Evolutionary conservation across 2,888 invertebrate genomes (phyloP).

Genomic region (Oxycera nigricornis): DNA sequence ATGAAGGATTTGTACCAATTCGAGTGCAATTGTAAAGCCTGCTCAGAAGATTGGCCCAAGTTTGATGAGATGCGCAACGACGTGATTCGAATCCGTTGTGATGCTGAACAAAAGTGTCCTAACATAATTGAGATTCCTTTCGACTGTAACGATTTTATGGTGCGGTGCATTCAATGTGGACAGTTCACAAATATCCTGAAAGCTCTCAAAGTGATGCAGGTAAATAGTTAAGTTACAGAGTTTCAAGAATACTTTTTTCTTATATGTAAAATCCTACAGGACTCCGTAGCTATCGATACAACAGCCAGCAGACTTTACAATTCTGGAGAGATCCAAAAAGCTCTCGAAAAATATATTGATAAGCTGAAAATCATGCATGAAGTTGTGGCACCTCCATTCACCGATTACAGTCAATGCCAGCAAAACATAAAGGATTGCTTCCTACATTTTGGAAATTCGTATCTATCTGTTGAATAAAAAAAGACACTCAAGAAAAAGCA

Average conservation of each 20-base stretch:
- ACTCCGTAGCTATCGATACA: conserved; percentile 74
- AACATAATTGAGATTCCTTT: conserved; percentile 71
- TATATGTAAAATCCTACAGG: conserved; percentile 61
- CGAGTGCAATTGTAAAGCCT: conserved; percentile 79
- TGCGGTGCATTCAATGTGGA: conserved; percentile 72
- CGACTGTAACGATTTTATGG: conserved; percentile 73
- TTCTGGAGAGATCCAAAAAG: conserved; percentile 69
- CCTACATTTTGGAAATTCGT: conserved; percentile 67
- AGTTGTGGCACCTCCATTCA: conserved; percentile 74
- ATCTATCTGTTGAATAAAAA: conserved; percentile 41
- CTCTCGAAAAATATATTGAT: conserved; percentile 70
- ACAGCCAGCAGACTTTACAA: conserved; percentile 69
- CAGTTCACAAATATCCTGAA: conserved; percentile 76
- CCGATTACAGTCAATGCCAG: conserved; percentile 77
- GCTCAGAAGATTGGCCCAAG: conserved; percentile 78
- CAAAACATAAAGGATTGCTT: conserved; percentile 74
- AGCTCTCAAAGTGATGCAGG: conserved; percentile 76
- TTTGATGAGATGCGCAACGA: conserved; percentile 75
- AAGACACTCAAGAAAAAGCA: no score
- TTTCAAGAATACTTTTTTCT: not conserved
- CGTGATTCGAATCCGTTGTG: conserved; percentile 71
- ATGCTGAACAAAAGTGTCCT: conserved; percentile 69
- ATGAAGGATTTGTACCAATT: conserved; percentile 83
- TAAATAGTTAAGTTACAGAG: conserved; percentile 53
- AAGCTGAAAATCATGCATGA: conserved; percentile 72